These are phyloP conservation scores for Anoplopoma fimbria DNA, from an alignment of 2,113 vertebrate species.

Conservation along the genomic window DNA sequence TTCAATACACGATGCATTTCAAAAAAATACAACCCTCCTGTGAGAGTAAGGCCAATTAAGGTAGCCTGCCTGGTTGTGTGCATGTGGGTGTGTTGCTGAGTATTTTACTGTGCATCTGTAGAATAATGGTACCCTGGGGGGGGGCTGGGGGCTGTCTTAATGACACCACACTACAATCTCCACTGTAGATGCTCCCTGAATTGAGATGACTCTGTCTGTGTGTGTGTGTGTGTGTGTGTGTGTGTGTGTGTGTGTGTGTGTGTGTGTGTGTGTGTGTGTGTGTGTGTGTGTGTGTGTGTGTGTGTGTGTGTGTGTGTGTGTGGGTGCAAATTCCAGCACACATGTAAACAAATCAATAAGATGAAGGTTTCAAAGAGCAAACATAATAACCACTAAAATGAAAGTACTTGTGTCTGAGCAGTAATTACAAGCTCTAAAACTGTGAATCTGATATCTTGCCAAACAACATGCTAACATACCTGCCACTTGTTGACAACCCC, in stretches of 20 bases:
- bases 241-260: conserved; percentile 30
- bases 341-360: conserved; percentile 71
- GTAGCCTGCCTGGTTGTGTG: conserved; percentile 42
- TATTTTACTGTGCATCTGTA: conserved; percentile 72
- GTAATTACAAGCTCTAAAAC: conserved; percentile 60
- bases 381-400: conserved; percentile 64
- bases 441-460: conserved; percentile 50
- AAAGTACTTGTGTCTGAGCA: conserved; percentile 46
- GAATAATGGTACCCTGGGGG: conserved; percentile 69
- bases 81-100: conserved; percentile 25
- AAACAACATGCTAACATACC: conserved; percentile 43
- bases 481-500: conserved; percentile 33
- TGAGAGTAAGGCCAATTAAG: conserved; percentile 73
- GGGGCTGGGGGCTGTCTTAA: conserved; percentile 64
- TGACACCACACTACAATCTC: conserved; percentile 70
- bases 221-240: conserved; percentile 19
- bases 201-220: conserved; percentile 51
- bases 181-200: conserved; percentile 56
- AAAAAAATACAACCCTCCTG: conserved; percentile 69
- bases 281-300: conserved; percentile 25
- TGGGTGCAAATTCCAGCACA: conserved; percentile 33
- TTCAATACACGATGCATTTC: conserved; percentile 50
- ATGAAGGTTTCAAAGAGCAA: conserved; percentile 58
- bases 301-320: conserved; percentile 5
- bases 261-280: not conserved